Evolutionary conservation across 1,140 invertebrate genomes (phyloP).

Genomic region (Listronotus bonariensis): DNA sequence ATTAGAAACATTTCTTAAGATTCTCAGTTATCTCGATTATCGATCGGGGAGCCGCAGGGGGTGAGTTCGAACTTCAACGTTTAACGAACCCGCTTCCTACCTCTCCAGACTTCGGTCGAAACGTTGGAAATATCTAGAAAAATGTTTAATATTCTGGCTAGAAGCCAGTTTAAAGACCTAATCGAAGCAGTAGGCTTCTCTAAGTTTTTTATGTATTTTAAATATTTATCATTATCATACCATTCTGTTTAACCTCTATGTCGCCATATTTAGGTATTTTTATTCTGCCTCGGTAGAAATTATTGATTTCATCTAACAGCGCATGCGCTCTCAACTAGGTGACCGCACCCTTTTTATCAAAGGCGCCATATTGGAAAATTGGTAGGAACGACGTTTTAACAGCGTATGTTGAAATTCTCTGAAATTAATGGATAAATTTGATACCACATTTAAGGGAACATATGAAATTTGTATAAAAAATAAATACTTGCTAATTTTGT

Average conservation of each 20-base stretch:
- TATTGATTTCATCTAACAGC: slow-evolving; percentile 16
- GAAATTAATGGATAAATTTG: too few species aligned
- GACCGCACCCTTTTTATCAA: slow-evolving; percentile 4
- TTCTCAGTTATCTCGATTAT: slow-evolving; percentile 1
- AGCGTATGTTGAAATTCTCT: too few species aligned
- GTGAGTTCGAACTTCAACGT: slow-evolving; percentile 11
- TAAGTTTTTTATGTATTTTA: slow-evolving; percentile 5
- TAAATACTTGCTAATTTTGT: slow-evolving; percentile 11
- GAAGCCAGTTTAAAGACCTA: slow-evolving; percentile 10
- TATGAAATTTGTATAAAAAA: too few species aligned
- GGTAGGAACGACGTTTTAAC: too few species aligned
- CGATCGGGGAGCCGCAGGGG: slow-evolving; percentile 5
- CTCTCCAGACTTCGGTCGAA: slow-evolving; percentile 11
- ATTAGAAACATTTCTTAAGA: background rate
- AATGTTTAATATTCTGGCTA: slow-evolving; percentile 4
- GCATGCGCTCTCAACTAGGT: slow-evolving; percentile 11
- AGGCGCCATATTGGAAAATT: slow-evolving; percentile 10
- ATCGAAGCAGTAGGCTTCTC: slow-evolving; percentile 21
- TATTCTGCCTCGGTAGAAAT: slow-evolving; percentile 16
- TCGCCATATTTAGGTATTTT: slow-evolving; percentile 10
- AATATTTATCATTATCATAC: slow-evolving; percentile 17
- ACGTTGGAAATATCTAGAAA: background rate
- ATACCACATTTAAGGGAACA: too few species aligned
- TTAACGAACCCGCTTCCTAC: slow-evolving; percentile 9
- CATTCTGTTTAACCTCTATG: slow-evolving; percentile 7